Base-by-base conservation (phyloP, 2,888 invertebrate species). In the Oligia strigilis region DNA sequence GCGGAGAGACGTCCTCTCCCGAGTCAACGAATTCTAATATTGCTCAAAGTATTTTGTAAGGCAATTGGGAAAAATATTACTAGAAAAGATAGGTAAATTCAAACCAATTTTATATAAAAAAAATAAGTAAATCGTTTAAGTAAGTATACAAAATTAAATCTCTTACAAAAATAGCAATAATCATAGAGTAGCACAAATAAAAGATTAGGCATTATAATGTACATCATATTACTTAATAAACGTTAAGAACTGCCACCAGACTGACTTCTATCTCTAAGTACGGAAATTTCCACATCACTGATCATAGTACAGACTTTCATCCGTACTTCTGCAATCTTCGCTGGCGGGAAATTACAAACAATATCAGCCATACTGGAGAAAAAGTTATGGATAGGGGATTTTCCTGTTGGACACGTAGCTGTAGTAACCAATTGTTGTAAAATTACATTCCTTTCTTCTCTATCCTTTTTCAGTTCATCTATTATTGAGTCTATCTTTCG, bases 281-380 rank as follows among this genome's bases (percentile, higher is more conserved):
- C 19, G 17, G 84, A 64, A 11, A 84, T 77, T 75, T 84, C 84
- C 40, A 81, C 64, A 46, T 84, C 85, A 75, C 80, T 85, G 19
- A 85, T 69, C 65, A 82, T 13, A 9, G 36, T 80, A 46, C 79
- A 85, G 13, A 85, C 58, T n/a, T 55, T 79, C 67, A 85, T 67
- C 0, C 85, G 85, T 1, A 80, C 36, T 62, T 85, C 85, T 13
- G 82, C 85, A 40, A 84, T 84, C 62, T 81, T 84, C 6, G 84
- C 84, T 6, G 84, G 84, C 17, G 84, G 84, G 40, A 84, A 85
- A 36, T 77, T 76, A 49, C 82, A 72, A 11, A 82, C 85, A n/a
- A 85, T 77, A 13, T 85, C 85, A 4, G 85, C 85, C 85, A 85
- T 85, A 19, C 85, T 82, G 8, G 85, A 76, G 36, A 85, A 85